phyloP scores from a whole-genome alignment of 2,113 vertebrate genomes.

The Chitala chitala region DNA sequence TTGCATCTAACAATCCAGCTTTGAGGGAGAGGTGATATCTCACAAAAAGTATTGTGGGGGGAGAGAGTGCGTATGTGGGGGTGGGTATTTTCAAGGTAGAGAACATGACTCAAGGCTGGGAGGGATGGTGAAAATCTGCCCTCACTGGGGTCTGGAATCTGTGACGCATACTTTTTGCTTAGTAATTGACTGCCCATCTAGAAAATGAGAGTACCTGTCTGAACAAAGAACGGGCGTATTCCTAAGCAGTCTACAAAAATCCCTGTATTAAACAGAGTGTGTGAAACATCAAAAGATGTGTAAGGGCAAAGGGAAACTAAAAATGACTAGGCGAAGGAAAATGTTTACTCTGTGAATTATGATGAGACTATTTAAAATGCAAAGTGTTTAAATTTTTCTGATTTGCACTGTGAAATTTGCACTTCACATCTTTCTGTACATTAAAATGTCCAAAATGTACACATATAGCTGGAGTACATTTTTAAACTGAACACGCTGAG shows the following conservation, averaged over 20 bases:
- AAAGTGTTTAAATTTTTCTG: too few species aligned
- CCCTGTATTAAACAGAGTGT: too few species aligned
- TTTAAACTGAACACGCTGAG: too few species aligned
- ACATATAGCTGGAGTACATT: too few species aligned
- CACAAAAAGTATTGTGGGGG: constrained; percentile 8
- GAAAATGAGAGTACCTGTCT: not conserved
- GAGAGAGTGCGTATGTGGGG: constrained; percentile 24
- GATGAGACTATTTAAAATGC: not conserved
- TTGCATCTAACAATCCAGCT: constrained; percentile 41
- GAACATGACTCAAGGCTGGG: not conserved
- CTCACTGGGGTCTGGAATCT: constrained; percentile 1
- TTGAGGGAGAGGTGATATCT: constrained; percentile 24
- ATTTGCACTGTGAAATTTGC: too few species aligned
- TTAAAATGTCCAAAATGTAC: too few species aligned
- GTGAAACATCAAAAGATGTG: too few species aligned
- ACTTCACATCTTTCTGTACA: too few species aligned
- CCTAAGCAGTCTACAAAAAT: too few species aligned
- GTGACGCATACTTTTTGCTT: not conserved
- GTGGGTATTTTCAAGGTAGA: constrained; percentile 22
- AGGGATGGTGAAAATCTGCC: not conserved
- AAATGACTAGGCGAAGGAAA: too few species aligned
- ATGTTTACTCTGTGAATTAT: not conserved
- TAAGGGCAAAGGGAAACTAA: too few species aligned
- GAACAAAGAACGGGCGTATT: not conserved
- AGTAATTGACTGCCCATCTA: not conserved